These are phyloP conservation scores for Aspidiotus rigidus DNA, from an alignment of 2,888 invertebrate genomes.

Conservation along the genomic window DNA sequence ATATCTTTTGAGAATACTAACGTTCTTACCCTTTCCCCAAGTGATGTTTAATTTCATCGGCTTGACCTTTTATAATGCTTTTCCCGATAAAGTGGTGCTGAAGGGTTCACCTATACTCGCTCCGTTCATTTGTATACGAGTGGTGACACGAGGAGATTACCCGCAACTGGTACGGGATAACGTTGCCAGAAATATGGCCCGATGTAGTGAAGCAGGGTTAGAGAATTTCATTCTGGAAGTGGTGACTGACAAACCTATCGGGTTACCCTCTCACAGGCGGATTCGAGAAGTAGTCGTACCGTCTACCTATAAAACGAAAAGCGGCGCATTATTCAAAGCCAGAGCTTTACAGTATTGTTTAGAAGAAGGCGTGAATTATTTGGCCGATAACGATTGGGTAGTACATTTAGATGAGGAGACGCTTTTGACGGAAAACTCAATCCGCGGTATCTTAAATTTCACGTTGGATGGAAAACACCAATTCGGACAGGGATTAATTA, in stretches of 20 bases:
- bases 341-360: slow-evolving; percentile 91
- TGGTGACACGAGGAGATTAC: slow-evolving; percentile 90
- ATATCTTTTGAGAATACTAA: slow-evolving; percentile 67
- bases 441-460: slow-evolving; percentile 85
- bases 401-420: slow-evolving; percentile 98
- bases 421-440: slow-evolving; percentile 80
- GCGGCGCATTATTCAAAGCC: slow-evolving; percentile 87
- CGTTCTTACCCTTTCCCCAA: slow-evolving; percentile 79
- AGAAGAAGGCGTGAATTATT: slow-evolving; percentile 75
- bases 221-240: slow-evolving; percentile 95
- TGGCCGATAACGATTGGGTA: slow-evolving; percentile 87
- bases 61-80: slow-evolving; percentile 81
- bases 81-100: slow-evolving; percentile 79
- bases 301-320: slow-evolving; percentile 71
- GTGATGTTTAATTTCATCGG: slow-evolving; percentile 81
- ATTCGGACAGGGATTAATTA: slow-evolving; percentile 91
- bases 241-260: slow-evolving; percentile 80
- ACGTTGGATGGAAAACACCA: slow-evolving; percentile 87
- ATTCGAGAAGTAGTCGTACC: slow-evolving; percentile 85
- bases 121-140: slow-evolving; percentile 87
- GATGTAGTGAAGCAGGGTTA: slow-evolving; percentile 77
- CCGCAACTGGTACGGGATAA: slow-evolving; percentile 81
- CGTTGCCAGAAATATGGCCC: slow-evolving; percentile 75
- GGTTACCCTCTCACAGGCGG: slow-evolving; percentile 65
- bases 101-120: slow-evolving; percentile 85